Evolutionary conservation across 2,888 invertebrate genomes (phyloP).

Genomic region (Ischnura elegans): DNA sequence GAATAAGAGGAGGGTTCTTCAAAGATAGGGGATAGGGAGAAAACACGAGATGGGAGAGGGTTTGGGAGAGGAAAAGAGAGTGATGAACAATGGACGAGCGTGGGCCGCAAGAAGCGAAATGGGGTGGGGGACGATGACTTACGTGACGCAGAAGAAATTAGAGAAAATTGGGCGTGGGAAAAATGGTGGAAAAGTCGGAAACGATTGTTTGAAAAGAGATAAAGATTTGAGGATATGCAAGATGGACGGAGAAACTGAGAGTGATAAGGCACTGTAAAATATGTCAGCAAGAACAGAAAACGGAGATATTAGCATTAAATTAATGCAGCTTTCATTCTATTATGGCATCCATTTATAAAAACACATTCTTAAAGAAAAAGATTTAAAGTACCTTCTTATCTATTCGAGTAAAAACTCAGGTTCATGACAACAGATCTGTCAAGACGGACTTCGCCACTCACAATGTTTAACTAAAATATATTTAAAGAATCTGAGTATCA

Average conservation of each 20-base stretch:
- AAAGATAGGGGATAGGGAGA: neutral
- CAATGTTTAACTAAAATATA: too few relatives aligned
- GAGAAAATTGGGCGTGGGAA: conserved; percentile 45
- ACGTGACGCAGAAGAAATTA: conserved; percentile 57
- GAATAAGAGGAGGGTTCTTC: neutral
- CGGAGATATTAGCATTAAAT: too few relatives aligned
- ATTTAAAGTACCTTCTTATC: too few relatives aligned
- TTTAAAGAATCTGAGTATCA: too few relatives aligned
- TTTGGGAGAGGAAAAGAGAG: neutral
- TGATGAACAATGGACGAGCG: conserved; percentile 53
- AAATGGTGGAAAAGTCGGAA: neutral
- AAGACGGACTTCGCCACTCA: too few relatives aligned
- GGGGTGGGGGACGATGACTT: conserved; percentile 40
- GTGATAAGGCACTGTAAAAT: neutral
- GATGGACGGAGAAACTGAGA: neutral
- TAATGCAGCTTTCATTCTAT: too few relatives aligned
- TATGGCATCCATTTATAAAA: too few relatives aligned
- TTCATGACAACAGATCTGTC: too few relatives aligned
- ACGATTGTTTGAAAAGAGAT: neutral
- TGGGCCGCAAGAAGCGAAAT: conserved; percentile 22
- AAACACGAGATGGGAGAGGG: neutral
- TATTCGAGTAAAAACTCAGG: too few relatives aligned
- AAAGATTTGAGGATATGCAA: neutral
- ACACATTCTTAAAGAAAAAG: too few relatives aligned
- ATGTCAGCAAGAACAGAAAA: neutral